These are phyloP conservation scores for Siniperca knerii DNA, from an alignment of 2,113 vertebrate species.

Conservation along the genomic window DNA sequence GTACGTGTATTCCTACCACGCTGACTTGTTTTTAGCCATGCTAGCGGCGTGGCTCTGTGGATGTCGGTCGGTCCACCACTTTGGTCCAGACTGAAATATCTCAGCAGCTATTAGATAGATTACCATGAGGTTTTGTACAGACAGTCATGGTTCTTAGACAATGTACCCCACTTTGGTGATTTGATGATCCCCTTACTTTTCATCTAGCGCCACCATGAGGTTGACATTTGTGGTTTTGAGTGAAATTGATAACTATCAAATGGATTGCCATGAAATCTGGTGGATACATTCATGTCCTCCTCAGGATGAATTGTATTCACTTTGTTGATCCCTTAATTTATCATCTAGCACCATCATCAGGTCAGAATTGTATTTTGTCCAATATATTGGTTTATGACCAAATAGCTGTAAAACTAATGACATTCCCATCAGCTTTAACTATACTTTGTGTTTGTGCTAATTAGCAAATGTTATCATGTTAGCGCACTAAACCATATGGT, in stretches of 20 bases:
- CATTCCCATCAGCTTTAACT: background rate
- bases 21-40: no score
- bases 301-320: background rate
- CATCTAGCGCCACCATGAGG: background rate
- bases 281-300: background rate
- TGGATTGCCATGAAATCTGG: background rate
- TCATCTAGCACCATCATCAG: background rate
- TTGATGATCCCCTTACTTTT: background rate
- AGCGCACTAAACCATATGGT: background rate
- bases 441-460: slow-evolving; percentile 1
- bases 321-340: background rate
- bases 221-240: background rate
- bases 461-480: background rate
- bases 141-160: background rate
- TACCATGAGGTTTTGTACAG: background rate
- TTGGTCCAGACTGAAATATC: background rate
- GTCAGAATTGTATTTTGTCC: background rate
- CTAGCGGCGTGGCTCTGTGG: no score
- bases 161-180: background rate
- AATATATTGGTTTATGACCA: background rate
- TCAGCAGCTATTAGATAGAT: background rate
- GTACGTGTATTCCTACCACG: background rate
- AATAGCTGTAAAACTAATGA: background rate
- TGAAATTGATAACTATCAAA: no score
- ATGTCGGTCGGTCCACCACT: no score